phyloP scores from a whole-genome alignment of 1,140 invertebrate species.

The Apocrypta bakeri region DNA sequence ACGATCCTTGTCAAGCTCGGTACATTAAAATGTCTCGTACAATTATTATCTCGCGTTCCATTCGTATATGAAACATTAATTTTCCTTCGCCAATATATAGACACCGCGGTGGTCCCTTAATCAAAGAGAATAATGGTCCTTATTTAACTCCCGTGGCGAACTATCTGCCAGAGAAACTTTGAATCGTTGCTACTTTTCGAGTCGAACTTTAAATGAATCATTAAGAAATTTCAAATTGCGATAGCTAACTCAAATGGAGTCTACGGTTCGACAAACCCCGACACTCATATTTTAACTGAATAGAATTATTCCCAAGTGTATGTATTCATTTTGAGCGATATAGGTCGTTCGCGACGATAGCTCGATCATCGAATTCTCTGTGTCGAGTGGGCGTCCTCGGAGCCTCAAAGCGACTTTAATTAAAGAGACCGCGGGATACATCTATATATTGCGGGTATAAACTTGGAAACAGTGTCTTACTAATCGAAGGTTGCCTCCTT shows the following conservation, averaged over 20 bases:
- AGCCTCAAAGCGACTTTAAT: neutral
- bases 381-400: neutral
- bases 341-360: too few relatives aligned
- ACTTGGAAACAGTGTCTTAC: neutral
- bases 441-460: neutral
- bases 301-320: too few relatives aligned
- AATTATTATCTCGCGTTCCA: neutral
- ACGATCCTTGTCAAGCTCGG: neutral
- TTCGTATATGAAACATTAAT: neutral
- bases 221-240: conserved; percentile 12
- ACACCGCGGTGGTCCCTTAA: neutral
- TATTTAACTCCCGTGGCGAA: neutral
- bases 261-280: neutral
- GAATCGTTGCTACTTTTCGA: neutral
- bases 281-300: neutral
- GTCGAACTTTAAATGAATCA: conserved; percentile 7
- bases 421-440: neutral
- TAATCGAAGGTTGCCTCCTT: neutral
- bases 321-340: neutral
- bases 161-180: neutral
- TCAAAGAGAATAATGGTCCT: conserved; percentile 8
- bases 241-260: neutral
- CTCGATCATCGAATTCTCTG: neutral
- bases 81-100: neutral
- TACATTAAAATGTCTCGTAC: neutral